A percentile compares a stretch with the other conserved stretches of the same genome.
phyloP scores from a whole-genome alignment of 2,888 invertebrate species.

The Micoletzkya japonica region DNA sequence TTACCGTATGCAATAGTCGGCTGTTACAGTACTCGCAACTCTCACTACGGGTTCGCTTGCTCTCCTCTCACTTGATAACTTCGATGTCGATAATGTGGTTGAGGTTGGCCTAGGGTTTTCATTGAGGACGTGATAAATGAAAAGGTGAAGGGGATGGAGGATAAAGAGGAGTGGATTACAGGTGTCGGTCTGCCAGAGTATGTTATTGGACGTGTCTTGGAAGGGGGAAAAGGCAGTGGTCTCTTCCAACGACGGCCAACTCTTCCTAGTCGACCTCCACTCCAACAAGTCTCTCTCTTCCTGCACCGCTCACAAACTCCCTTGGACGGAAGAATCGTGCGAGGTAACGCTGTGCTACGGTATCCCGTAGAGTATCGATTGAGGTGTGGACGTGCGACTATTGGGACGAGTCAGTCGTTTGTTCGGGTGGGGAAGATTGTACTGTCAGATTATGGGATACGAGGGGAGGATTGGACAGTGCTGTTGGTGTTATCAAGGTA shows the following conservation, averaged over 20 bases:
- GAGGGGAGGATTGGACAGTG: conserved; percentile 1
- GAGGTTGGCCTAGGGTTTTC: neutral
- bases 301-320: conserved; percentile 20
- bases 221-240: too few species aligned
- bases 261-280: conserved; percentile 9
- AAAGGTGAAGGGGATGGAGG: neutral
- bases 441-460: conserved; percentile 29
- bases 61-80: neutral
- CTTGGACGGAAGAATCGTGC: conserved; percentile 22
- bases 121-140: neutral
- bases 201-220: conserved; percentile 21
- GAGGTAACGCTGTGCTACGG: neutral
- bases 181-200: neutral
- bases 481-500: conserved; percentile 17
- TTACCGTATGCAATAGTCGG: neutral
- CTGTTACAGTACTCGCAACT: conserved; percentile 18
- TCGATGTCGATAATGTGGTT: conserved; percentile 9
- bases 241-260: conserved; percentile 14
- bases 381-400: conserved; percentile 25
- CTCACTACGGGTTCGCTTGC: conserved; percentile 23
- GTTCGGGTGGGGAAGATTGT: conserved; percentile 28
- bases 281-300: neutral
- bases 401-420: neutral
- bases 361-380: neutral
- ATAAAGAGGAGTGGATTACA: neutral